These are phyloP conservation scores for Frieseomelitta varia DNA, from an alignment of 1,140 invertebrate genomes.

Conservation along the genomic window DNA sequence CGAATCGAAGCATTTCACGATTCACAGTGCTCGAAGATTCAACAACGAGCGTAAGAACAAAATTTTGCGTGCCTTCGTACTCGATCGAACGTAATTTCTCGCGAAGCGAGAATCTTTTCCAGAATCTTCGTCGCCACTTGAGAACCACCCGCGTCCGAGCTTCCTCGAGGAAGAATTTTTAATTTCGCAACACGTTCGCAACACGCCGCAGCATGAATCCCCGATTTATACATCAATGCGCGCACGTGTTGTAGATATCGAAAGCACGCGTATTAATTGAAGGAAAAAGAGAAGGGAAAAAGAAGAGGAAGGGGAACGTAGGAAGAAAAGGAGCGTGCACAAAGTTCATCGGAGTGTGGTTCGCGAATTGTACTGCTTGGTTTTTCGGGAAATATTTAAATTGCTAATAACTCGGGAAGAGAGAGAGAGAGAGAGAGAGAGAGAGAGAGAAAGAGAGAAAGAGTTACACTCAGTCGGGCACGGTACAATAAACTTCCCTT, in stretches of 20 bases:
- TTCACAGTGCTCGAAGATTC: too few relatives aligned
- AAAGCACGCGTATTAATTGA: background rate
- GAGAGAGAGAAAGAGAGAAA: background rate
- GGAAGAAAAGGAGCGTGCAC: background rate
- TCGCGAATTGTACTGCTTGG: background rate
- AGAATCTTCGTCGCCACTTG: too few relatives aligned
- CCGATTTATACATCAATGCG: background rate
- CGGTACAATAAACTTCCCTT: slow-evolving; percentile 19
- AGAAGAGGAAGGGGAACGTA: too few relatives aligned
- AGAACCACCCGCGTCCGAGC: too few relatives aligned
- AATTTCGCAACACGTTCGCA: slow-evolving; percentile 3
- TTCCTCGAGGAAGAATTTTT: slow-evolving; percentile 7
- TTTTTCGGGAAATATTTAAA: slow-evolving; percentile 20
- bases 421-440: too few relatives aligned
- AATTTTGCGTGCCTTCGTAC: too few relatives aligned
- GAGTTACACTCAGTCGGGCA: background rate
- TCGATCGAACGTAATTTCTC: too few relatives aligned
- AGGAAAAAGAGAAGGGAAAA: background rate
- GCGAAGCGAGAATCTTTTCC: background rate
- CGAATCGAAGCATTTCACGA: too few relatives aligned
- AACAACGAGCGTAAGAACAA: too few relatives aligned
- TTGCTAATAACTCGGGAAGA: background rate
- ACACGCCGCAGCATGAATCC: background rate
- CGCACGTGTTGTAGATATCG: background rate
- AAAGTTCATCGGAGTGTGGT: background rate